Conservation (phyloP, 2,113 vertebrate species). For the Cyanoramphus novaezelandiae region DNA sequence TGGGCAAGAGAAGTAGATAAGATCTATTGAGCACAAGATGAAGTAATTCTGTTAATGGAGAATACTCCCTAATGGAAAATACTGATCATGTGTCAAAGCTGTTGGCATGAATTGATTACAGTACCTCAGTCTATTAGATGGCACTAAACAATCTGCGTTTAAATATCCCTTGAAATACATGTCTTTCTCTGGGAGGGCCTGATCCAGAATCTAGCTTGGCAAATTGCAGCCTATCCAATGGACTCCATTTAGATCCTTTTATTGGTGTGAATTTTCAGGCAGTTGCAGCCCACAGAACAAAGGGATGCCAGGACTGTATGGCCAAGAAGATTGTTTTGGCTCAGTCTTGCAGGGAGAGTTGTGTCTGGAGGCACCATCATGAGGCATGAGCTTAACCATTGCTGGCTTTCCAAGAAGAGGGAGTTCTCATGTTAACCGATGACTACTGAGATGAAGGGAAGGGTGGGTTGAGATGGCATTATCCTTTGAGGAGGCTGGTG, state of each 20-base stretch:
- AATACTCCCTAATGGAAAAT: not conserved
- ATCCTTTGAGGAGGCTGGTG: not conserved
- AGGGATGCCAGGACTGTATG: not conserved
- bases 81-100: not conserved
- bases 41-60: not conserved
- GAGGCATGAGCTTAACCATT: not conserved
- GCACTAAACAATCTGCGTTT: not conserved
- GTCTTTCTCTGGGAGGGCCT: not conserved
- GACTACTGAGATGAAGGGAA: not conserved
- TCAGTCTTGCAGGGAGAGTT: not conserved
- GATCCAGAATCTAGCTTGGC: not conserved
- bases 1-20: not conserved
- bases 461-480: not conserved
- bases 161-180: not conserved
- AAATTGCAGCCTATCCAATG: not conserved
- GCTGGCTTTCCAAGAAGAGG: not conserved
- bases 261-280: not conserved
- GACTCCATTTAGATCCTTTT: not conserved
- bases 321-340: not conserved
- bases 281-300: not conserved
- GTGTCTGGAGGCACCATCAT: not conserved
- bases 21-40: not conserved
- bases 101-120: not conserved
- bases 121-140: not conserved
- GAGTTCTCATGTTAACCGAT: not conserved